These are phyloP conservation scores for Rhinoraja longicauda DNA, from an alignment of 2,797 vertebrate genomes.

Conservation along the genomic window DNA sequence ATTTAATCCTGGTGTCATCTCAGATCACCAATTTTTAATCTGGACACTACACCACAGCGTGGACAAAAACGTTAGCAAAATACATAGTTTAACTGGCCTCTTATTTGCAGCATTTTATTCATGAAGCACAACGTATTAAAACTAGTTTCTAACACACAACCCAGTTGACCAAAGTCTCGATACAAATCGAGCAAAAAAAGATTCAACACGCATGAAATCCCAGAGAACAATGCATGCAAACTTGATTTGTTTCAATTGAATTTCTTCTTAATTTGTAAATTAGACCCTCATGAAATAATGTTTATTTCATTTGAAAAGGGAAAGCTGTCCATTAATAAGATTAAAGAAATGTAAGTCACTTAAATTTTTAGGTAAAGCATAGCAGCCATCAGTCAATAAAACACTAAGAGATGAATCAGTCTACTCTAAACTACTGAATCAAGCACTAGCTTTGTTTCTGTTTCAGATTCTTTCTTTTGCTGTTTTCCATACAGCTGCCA, in stretches of 20 bases:
- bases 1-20: not conserved
- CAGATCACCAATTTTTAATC: not conserved
- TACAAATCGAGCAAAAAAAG: too few relatives aligned
- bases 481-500: constrained; percentile 3
- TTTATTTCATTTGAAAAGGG: not conserved
- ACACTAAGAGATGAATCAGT: not conserved
- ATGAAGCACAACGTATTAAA: not conserved
- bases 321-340: not conserved
- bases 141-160: not conserved
- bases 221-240: not conserved
- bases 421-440: not conserved
- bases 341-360: not conserved
- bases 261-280: not conserved
- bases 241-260: not conserved
- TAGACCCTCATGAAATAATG: not conserved
- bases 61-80: not conserved
- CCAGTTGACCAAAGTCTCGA: not conserved
- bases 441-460: not conserved
- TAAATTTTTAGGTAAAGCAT: not conserved
- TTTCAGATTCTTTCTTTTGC: not conserved
- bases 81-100: not conserved
- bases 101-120: not conserved
- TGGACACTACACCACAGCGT: not conserved
- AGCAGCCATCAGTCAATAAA: not conserved
- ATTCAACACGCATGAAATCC: not conserved